Evolutionary conservation across 2,113 vertebrate species (phyloP).

Genomic region (Notechis scutatus): DNA sequence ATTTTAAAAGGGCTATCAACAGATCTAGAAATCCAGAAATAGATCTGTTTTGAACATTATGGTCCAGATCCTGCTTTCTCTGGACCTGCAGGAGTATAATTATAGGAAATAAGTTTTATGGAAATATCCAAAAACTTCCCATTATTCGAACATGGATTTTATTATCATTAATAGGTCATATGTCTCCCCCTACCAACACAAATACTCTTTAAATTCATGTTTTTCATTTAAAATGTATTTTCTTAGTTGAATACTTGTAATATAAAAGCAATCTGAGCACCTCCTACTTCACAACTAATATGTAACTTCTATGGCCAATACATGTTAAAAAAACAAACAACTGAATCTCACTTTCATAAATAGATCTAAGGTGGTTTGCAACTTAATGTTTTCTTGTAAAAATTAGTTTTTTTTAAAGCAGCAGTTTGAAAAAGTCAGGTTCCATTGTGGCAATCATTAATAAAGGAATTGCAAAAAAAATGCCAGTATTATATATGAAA

Average conservation of each 20-base stretch:
- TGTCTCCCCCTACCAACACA: not conserved
- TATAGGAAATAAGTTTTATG: not conserved
- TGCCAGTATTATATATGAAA: not conserved
- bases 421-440: not conserved
- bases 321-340: not conserved
- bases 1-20: not conserved
- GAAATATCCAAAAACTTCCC: not conserved
- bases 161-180: not conserved
- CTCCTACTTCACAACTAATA: not conserved
- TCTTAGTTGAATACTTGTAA: not conserved
- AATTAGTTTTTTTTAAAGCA: not conserved
- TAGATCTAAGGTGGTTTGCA: not conserved
- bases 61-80: not conserved
- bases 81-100: not conserved
- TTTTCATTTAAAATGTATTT: not conserved
- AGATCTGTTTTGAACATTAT: not conserved
- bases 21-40: not conserved
- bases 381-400: not conserved
- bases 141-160: not conserved
- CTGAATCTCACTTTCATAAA: not conserved
- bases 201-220: not conserved
- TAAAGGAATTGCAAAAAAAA: not conserved
- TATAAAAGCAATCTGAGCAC: not conserved
- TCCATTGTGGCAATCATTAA: not conserved
- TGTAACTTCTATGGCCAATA: not conserved